Evolutionary conservation across 1,140 invertebrate species (phyloP).

Genomic region (Apolygus lucorum): DNA sequence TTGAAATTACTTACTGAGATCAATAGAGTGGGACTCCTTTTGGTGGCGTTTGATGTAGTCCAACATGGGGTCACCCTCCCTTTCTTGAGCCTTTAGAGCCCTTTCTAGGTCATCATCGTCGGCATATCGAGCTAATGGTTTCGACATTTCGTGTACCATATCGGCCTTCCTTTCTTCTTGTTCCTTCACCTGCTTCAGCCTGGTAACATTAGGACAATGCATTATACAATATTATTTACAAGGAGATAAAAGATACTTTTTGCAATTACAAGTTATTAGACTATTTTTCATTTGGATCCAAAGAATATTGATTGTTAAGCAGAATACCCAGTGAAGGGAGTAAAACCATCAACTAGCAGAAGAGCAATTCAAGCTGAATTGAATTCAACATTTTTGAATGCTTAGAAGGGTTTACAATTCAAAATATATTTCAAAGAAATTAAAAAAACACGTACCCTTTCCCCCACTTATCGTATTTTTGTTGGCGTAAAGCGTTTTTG

Average conservation of each 20-base stretch:
- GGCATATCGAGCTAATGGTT: constrained; percentile 80
- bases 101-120: constrained; percentile 82
- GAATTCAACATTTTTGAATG: no score
- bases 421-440: constrained; percentile 18
- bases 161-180: constrained; percentile 55
- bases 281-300: no score
- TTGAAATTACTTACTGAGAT: constrained; percentile 16
- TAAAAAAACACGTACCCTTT: constrained; percentile 53
- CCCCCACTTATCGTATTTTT: constrained; percentile 79
- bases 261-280: no score
- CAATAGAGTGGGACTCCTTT: constrained; percentile 39
- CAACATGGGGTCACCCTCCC: constrained; percentile 89
- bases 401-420: no score
- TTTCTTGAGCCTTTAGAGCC: constrained; percentile 60
- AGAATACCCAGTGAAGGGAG: no score
- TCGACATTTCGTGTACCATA: constrained; percentile 72
- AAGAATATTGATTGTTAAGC: no score
- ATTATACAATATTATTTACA: no score
- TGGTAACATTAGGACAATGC: no score
- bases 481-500: constrained; percentile 56
- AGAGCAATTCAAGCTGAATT: no score
- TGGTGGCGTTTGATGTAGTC: constrained; percentile 74
- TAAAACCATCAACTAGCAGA: no score
- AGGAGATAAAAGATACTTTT: no score
- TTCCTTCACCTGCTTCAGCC: constrained; percentile 69